Percentiles rank a stretch among this genome's conserved stretches.
Conservation (phyloP, 2,888 invertebrate species). For the Cephalotes varians region DNA sequence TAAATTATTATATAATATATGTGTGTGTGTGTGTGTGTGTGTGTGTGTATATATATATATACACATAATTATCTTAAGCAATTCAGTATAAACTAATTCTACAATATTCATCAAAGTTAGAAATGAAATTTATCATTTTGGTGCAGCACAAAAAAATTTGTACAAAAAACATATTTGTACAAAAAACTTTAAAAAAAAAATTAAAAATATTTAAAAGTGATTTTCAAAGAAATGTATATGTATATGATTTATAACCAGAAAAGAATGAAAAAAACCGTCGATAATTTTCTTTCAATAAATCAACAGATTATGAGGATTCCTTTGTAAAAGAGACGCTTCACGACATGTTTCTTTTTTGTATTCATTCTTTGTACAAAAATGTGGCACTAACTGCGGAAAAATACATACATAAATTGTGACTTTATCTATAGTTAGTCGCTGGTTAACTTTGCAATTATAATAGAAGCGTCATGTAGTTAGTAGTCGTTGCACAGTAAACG, state of each 20-base stretch:
- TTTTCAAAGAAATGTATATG: not conserved
- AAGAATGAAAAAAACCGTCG: not conserved
- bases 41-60: not conserved
- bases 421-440: not conserved
- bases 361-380: not conserved
- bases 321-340: not conserved
- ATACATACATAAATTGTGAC: not conserved
- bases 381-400: not conserved
- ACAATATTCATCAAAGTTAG: not conserved
- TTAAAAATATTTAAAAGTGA: not conserved
- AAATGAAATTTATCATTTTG: not conserved
- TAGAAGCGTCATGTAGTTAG: not conserved
- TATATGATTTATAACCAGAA: not conserved
- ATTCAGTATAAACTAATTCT: not conserved
- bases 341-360: not conserved
- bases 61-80: not conserved
- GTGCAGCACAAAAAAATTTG: not conserved
- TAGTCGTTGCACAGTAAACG: not conserved
- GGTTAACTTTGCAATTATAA: constrained; percentile 30
- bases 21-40: not conserved
- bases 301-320: not conserved
- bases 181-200: not conserved
- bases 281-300: not conserved
- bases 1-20: not conserved
- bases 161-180: no score